phyloP scores from a whole-genome alignment of 1,140 invertebrate genomes.

The Drosophila grimshawi region DNA sequence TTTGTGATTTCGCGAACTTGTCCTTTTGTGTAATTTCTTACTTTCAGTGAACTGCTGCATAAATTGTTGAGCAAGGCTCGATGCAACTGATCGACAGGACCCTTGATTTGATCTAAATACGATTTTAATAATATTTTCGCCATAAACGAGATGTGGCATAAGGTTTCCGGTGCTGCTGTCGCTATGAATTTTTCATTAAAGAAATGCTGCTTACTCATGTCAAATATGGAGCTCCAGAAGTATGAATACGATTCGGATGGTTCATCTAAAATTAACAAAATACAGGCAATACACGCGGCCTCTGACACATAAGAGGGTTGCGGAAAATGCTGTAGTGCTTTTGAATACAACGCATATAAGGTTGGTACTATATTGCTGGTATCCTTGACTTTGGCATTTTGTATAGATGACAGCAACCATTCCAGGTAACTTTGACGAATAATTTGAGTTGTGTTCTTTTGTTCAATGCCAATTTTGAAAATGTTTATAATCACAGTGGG shows the following conservation, averaged over 20 bases:
- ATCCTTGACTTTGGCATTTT: constrained; percentile 74
- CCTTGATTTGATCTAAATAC: constrained; percentile 87
- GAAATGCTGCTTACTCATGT: constrained; percentile 92
- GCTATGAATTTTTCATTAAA: constrained; percentile 92
- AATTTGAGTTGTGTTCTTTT: constrained; percentile 91
- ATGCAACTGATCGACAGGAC: constrained; percentile 86
- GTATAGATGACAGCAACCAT: constrained; percentile 88
- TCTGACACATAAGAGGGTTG: constrained; percentile 90
- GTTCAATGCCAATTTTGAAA: constrained; percentile 91
- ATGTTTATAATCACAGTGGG: constrained; percentile 90
- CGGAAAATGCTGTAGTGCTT: constrained; percentile 87
- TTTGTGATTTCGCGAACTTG: constrained; percentile 74
- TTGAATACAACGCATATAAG: constrained; percentile 89
- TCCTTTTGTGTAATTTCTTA: constrained; percentile 78
- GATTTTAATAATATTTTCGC: constrained; percentile 88
- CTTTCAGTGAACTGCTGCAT: constrained; percentile 84
- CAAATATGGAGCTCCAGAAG: constrained; percentile 89
- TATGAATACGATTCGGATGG: constrained; percentile 76
- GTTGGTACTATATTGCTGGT: constrained; percentile 74
- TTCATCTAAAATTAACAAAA: constrained; percentile 88
- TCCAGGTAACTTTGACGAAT: constrained; percentile 92
- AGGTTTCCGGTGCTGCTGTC: constrained; percentile 89
- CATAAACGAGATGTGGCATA: constrained; percentile 87
- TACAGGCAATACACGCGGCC: constrained; percentile 90
- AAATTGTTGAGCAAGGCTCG: constrained; percentile 88